Conservation (phyloP, 2,888 invertebrate species). For the Camponotus fellah region DNA sequence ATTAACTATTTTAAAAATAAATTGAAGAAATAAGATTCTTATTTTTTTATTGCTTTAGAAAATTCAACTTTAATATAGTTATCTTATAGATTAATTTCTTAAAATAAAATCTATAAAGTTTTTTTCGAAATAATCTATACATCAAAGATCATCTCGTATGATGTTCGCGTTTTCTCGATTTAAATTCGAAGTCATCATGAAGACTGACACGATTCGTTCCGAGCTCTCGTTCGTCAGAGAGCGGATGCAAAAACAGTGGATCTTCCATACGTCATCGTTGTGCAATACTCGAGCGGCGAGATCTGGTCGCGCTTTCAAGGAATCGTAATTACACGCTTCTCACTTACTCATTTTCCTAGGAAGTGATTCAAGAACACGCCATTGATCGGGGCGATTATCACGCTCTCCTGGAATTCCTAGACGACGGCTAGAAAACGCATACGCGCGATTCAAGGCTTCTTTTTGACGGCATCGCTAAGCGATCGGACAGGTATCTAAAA, state of each 20-base stretch:
- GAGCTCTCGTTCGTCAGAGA: slow-evolving; percentile 1
- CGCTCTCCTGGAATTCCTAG: slow-evolving; percentile 34
- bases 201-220: neutral
- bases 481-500: slow-evolving; percentile 24
- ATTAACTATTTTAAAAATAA: neutral
- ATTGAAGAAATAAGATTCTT: slow-evolving; percentile 10
- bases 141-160: neutral
- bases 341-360: slow-evolving; percentile 35
- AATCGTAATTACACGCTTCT: slow-evolving; percentile 65
- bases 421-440: slow-evolving; percentile 20
- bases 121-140: neutral
- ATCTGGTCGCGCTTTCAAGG: slow-evolving; percentile 43
- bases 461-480: slow-evolving; percentile 36
- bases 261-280: slow-evolving; percentile 44
- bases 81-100: neutral
- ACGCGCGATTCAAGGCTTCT: slow-evolving; percentile 48
- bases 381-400: slow-evolving; percentile 37
- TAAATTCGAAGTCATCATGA: neutral
- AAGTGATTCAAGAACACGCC: slow-evolving; percentile 54
- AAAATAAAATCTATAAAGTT: slow-evolving; percentile 3
- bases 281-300: slow-evolving; percentile 41
- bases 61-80: too few relatives aligned
- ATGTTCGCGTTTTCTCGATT: neutral
- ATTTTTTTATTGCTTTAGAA: neutral
- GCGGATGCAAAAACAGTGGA: slow-evolving; percentile 18